Evolutionary conservation across 2,113 vertebrate species (phyloP), one percentile per base, ranked within the genome.

Genomic region (Sminthopsis crassicaudata): DNA sequence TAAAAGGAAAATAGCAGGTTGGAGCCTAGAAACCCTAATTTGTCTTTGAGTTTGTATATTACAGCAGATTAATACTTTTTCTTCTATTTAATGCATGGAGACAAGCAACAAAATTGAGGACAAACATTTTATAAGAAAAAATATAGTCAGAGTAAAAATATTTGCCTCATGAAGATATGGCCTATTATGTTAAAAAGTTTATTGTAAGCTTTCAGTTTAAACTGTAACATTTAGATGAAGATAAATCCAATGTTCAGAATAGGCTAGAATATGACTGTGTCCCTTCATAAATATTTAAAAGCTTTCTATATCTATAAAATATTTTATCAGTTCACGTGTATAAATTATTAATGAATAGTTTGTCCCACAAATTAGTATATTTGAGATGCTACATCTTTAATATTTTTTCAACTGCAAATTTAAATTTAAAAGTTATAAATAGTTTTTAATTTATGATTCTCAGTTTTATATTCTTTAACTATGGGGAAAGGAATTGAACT

Each of bases 251-350:
- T 84, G 67, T 84, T 84, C n/a, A 42, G 67, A 84, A n/a, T 76
- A 76, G 60, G 60, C 30, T n/a, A 76, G 60, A 76, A 84, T 84
- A 84, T 84, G 36, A 84, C 67, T 42, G 7, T 84, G 67, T 84
- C 67, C 67, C n/a, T 84, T 84, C n/a, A 84, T 84, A 84, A 84
- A 84, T 84, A 84, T 84, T 42, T 84, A 84, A 42, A 84, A 84
- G 42, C 36, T 84, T 42, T 23, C 67, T 42, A 84, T n/a, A 84
- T 84, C 67, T 84, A 84, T 84, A 84, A 84, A 84, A 42, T 84
- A 84, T 84, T 84, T 84, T 84, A 84, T 84, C 67, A 84, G 42
- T 84, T 42, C 67, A 84, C 67, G 0, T 84, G 19, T 84, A 84
- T 84, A 84, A 84, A 84, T 84, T 84, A 84, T 84, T 84, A 84